Base-by-base conservation (phyloP, 2,888 invertebrate species). In the Ferrisia virgata region DNA sequence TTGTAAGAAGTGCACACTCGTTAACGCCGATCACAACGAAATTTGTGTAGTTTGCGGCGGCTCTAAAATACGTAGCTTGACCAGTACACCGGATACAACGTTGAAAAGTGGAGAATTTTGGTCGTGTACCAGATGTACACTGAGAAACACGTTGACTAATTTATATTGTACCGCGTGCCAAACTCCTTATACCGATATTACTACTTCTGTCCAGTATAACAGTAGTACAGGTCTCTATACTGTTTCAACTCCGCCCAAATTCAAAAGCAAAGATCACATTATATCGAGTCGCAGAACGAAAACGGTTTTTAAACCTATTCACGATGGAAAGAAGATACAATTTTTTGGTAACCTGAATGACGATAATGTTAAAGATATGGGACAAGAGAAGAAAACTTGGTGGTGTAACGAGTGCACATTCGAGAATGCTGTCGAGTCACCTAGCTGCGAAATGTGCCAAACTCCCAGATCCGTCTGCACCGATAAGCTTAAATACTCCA, bases 21-120 rank as follows among this genome's bases (percentile, higher is more conserved):
- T 95, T 31, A 97, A 97, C 89, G 92, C 93, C 22, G 90, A 91
- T 0, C 89, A 91, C 28, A 92, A 93, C 0, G 90, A 92, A 85
- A 93, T 93, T 0, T 97, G 97, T 88, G 93, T 94, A 13, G 96
- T 95, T 0, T 97, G 97, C 88, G 95, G 95, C 58, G 95, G 95
- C n/a, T 94, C 95, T 0, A 93, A 94, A 87, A 90, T 95, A 8
- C 92, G 92, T 86, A 93, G 93, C 86, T 90, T 93, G 80, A 90
- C 91, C 1, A 89, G 91, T 83, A 90, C 91, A 36, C 91, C 92
- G 86, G 93, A 93, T 86, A 91, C 92, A 89, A 94, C 94, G 0
- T 88, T 94, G 86, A 90, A 93, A 31, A 93, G 92, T 87, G 93
- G 93, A 15, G 93, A 93, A 88, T 93, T 93, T 87, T 94, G 94